Evolutionary conservation across 1,140 invertebrate genomes (phyloP).

Genomic region (Dolichoris vasculosae): DNA sequence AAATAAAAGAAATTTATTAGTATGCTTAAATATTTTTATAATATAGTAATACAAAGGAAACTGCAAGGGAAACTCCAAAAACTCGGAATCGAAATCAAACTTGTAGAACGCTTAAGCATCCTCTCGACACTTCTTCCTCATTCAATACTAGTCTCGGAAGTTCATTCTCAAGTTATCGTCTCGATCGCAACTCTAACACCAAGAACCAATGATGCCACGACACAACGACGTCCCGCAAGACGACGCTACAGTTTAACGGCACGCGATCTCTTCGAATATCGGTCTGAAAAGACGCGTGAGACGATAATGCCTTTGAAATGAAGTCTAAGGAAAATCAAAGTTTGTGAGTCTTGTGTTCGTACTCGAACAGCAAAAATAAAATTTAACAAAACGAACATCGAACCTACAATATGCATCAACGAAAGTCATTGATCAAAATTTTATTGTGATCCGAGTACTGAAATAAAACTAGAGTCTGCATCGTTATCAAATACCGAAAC

Average conservation of each 20-base stretch:
- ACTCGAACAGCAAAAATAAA: neutral
- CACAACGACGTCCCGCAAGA: neutral
- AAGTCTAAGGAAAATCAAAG: neutral
- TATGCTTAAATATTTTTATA: no score
- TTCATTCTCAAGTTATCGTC: conserved; percentile 25
- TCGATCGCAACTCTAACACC: neutral
- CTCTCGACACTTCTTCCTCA: neutral
- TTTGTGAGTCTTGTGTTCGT: neutral
- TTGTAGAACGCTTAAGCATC: neutral
- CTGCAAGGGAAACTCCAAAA: neutral
- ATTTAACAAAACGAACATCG: neutral
- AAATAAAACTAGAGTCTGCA: no score
- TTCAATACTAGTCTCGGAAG: neutral
- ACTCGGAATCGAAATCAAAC: neutral
- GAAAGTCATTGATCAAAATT: neutral
- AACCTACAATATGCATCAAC: neutral
- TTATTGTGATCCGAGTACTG: no score
- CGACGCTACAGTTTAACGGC: neutral
- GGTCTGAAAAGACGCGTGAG: neutral
- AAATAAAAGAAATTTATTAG: no score
- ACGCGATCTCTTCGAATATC: neutral
- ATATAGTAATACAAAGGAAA: no score
- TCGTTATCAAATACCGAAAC: no score
- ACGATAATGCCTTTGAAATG: neutral
- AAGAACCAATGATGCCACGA: neutral